Percentiles rank a stretch among this genome's conserved stretches.
phyloP scores from a whole-genome alignment of 2,888 invertebrate species.

The Apamea anceps region DNA sequence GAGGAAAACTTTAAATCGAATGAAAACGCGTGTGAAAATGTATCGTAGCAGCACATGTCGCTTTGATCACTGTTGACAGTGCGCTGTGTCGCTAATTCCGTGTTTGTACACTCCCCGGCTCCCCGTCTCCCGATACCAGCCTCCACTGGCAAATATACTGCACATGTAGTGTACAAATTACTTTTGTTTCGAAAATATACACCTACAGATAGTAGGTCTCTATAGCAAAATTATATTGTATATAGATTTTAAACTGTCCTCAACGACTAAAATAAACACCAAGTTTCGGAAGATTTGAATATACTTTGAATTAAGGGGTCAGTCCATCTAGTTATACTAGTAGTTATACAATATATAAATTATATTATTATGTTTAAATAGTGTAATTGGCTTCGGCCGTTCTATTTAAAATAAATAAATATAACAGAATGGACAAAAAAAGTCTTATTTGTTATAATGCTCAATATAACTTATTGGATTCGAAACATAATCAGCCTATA shows the following conservation, averaged over 20 bases:
- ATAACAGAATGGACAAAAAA: too few species aligned
- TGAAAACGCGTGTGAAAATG: constrained; percentile 69
- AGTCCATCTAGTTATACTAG: too few species aligned
- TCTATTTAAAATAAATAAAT: too few species aligned
- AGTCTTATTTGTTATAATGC: too few species aligned
- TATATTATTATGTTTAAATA: too few species aligned
- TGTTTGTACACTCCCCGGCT: constrained; percentile 62
- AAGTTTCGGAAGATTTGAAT: neutral
- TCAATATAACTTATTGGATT: too few species aligned
- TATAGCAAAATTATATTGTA: neutral
- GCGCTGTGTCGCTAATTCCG: constrained; percentile 65
- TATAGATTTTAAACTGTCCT: neutral
- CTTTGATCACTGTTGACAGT: constrained; percentile 73
- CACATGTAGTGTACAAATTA: constrained; percentile 32
- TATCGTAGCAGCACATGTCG: constrained; percentile 65
- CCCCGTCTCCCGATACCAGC: constrained; percentile 34
- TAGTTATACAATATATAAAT: too few species aligned
- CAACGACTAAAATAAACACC: neutral
- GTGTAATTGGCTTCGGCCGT: too few species aligned
- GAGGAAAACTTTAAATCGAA: constrained; percentile 57
- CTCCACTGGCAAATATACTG: constrained; percentile 45
- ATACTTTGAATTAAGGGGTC: too few species aligned
- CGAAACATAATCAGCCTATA: neutral
- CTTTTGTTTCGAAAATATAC: constrained; percentile 19
- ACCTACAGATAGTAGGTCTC: neutral